Evolutionary conservation across 2,113 vertebrate species (phyloP), one percentile per base, ranked within the genome.

Genomic region (Corythaeola cristata): DNA sequence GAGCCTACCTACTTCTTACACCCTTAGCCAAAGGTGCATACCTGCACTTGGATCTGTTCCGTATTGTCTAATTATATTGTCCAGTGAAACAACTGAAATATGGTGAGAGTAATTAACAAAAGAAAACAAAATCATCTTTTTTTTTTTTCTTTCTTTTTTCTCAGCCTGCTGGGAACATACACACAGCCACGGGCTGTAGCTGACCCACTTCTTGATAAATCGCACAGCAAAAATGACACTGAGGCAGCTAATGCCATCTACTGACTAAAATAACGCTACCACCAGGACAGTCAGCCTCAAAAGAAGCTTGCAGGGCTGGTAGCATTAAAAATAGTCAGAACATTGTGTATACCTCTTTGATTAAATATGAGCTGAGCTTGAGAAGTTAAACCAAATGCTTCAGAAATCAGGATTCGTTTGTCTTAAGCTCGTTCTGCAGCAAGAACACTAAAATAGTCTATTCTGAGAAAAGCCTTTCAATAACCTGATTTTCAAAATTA

Each of bases 141-240:
- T n/a, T 87, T 2, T 33, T 39, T 41, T 37, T 84, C 37, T 41
- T 74, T 50, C 26, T 71, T 68, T 23, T 5, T 5, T 6, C 68
- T 86, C 41, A 78, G 90, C 81, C 90, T 92, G 58, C 90, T 96
- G 91, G 88, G 90, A 96, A 4, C 56, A 30, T 63, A 32, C 64
- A 84, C 76, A 83, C 59, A 92, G 80, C 89, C 93, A 93, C 72
- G 44, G 90, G 94, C 90, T 96, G 73, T 84, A 71, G 87, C 79
- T 96, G 88, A 95, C 96, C 95, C 93, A 96, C 89, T 97, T 96
- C 93, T 79, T 92, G 88, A 75, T 88, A 91, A 96, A 93, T 90
- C 45, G 6, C 37, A 26, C 35, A 73, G 87, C 35, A 11, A 67
- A 92, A 91, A 85, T 92, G 74, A 84, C 92, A 88, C 85, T 92